Evolutionary conservation across 2,797 vertebrate species (phyloP).

Genomic region (Bryconaethiops microstoma): DNA sequence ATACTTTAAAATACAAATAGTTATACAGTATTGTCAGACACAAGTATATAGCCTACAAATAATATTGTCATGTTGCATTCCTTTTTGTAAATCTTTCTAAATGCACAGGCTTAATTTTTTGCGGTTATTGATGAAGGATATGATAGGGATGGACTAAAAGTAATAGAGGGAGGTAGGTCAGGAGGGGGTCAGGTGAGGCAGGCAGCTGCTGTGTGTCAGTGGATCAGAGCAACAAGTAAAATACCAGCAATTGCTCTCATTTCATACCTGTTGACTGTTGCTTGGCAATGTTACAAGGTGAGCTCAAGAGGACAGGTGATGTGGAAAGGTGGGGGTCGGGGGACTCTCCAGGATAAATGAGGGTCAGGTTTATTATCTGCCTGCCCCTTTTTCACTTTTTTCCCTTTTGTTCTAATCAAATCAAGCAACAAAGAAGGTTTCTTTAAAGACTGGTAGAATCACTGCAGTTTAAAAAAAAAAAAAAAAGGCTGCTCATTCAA

Average conservation of each 20-base stretch:
- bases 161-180: background rate
- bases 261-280: conserved; percentile 79
- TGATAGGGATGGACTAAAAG: background rate
- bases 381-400: background rate
- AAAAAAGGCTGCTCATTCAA: no score
- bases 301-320: background rate
- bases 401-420: conserved; percentile 1
- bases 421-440: no score
- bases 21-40: no score
- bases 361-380: conserved; percentile 62
- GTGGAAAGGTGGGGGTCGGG: conserved; percentile 14
- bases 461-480: no score
- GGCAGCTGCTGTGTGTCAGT: conserved; percentile 54
- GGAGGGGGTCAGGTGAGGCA: conserved; percentile 37
- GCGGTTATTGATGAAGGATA: background rate
- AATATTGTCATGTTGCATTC: no score
- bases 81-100: background rate
- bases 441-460: no score
- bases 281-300: conserved; percentile 65
- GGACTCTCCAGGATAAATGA: conserved; percentile 73
- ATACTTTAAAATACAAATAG: no score
- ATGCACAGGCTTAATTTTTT: background rate
- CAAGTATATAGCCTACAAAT: no score
- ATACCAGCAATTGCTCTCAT: conserved; percentile 58
- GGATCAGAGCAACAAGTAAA: conserved; percentile 48